Percentiles rank a stretch among this genome's conserved stretches.
Conservation (phyloP, 2,113 vertebrate species). For the Coptodon rendalli region DNA sequence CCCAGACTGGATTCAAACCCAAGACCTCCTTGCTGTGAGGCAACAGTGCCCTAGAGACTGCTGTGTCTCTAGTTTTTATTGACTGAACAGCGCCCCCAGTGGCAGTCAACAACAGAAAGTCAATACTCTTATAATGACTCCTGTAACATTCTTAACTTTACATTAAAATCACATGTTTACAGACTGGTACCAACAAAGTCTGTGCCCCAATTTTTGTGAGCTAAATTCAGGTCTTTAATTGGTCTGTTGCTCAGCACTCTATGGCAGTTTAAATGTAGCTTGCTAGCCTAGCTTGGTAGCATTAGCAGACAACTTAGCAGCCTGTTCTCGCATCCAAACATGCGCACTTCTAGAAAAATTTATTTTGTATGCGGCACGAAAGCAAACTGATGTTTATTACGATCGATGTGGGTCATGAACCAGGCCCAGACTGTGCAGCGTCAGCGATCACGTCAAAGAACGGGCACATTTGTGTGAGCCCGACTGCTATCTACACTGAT, state of each 20-base stretch:
- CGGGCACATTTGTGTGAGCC: not conserved
- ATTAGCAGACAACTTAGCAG: not conserved
- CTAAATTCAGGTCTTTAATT: not conserved
- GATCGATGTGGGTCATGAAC: not conserved
- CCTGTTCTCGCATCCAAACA: not conserved
- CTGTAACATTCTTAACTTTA: not conserved
- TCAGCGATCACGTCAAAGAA: not conserved
- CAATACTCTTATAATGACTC: not conserved
- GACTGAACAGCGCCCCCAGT: not conserved
- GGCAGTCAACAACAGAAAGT: not conserved
- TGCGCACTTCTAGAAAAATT: not conserved
- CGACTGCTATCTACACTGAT: not conserved
- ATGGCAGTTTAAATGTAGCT: not conserved
- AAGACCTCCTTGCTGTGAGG: not conserved
- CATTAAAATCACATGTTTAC: not conserved
- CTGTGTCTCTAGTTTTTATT: not conserved
- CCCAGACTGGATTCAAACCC: not conserved
- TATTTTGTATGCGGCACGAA: not conserved
- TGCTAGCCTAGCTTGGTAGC: not conserved
- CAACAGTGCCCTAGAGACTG: not conserved
- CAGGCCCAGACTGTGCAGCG: not conserved
- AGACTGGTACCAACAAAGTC: not conserved
- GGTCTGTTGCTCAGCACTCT: not conserved
- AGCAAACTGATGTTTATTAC: not conserved
- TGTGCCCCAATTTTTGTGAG: not conserved